A percentile compares a stretch with the other conserved stretches of the same genome.
These are phyloP conservation scores for Menura novaehollandiae DNA, from an alignment of 2,113 vertebrate species.

Conservation along the genomic window DNA sequence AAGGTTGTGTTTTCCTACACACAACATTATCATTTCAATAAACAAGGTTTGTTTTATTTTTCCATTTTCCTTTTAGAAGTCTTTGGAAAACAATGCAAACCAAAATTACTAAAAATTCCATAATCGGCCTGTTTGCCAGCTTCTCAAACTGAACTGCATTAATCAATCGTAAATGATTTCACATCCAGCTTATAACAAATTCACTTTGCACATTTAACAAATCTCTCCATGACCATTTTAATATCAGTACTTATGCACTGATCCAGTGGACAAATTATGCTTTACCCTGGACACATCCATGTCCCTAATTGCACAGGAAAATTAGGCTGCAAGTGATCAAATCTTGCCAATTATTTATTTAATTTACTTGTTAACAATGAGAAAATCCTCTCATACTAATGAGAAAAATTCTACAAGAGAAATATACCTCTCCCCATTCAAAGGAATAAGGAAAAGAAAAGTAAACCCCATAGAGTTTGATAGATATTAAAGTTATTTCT, in stretches of 20 bases:
- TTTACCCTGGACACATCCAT: not conserved
- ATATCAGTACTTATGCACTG: not conserved
- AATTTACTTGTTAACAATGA: constrained; percentile 26
- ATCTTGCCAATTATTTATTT: constrained; percentile 28
- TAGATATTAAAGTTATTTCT: constrained; percentile 23
- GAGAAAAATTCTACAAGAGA: constrained; percentile 12
- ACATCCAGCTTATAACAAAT: not conserved
- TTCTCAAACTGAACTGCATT: not conserved
- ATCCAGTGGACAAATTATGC: constrained; percentile 11
- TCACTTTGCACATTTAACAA: constrained; percentile 5
- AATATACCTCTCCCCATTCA: not conserved
- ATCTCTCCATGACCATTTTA: not conserved
- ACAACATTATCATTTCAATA: not conserved
- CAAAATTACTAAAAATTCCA: not conserved
- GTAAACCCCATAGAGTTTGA: not conserved
- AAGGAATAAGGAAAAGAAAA: not conserved
- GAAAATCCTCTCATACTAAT: constrained; percentile 18
- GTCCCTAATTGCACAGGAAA: constrained; percentile 10
- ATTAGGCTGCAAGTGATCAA: constrained; percentile 12
- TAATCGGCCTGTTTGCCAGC: not conserved
- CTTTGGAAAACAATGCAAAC: not conserved
- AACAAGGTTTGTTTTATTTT: not conserved
- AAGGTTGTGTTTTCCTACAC: not conserved
- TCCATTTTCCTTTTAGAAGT: not conserved
- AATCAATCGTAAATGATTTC: not conserved